Evolutionary conservation across 1,140 invertebrate genomes (phyloP).

Genomic region (Brachystomella parvula): DNA sequence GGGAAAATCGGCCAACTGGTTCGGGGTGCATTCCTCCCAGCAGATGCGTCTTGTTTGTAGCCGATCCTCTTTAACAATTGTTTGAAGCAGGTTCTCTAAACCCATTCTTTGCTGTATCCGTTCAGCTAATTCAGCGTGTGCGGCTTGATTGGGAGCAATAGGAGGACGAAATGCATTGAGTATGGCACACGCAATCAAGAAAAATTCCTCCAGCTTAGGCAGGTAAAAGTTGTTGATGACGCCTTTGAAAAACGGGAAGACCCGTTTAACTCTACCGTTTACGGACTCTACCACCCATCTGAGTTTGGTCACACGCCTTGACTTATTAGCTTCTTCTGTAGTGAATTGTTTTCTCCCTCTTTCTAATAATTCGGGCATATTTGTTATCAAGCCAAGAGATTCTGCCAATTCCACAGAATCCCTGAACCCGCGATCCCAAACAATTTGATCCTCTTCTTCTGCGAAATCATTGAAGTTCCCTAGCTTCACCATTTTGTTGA

Average conservation of each 20-base stretch:
- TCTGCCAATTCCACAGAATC: background rate
- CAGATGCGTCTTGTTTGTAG: background rate
- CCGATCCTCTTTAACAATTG: background rate
- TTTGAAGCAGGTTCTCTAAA: background rate
- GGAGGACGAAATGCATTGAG: constrained; percentile 12
- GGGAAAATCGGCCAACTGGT: constrained; percentile 8
- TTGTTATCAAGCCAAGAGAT: background rate
- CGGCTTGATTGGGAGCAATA: background rate
- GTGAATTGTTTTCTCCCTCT: constrained; percentile 37
- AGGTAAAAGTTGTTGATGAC: background rate
- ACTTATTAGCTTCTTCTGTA: constrained; percentile 41
- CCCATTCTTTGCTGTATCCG: background rate
- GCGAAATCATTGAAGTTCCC: constrained; percentile 4
- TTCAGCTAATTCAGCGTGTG: background rate
- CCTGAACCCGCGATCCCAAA: constrained; percentile 20
- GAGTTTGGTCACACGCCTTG: constrained; percentile 41
- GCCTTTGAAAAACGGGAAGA: constrained; percentile 15
- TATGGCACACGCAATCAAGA: constrained; percentile 11
- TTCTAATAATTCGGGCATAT: constrained; percentile 40
- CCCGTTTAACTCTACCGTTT: constrained; percentile 35
- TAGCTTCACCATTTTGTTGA: background rate
- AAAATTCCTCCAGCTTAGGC: background rate
- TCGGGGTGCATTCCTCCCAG: background rate
- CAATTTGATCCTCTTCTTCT: background rate
- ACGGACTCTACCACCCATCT: constrained; percentile 42